phyloP scores from a whole-genome alignment of 2,888 invertebrate genomes.

The Orchesella flavescens region DNA sequence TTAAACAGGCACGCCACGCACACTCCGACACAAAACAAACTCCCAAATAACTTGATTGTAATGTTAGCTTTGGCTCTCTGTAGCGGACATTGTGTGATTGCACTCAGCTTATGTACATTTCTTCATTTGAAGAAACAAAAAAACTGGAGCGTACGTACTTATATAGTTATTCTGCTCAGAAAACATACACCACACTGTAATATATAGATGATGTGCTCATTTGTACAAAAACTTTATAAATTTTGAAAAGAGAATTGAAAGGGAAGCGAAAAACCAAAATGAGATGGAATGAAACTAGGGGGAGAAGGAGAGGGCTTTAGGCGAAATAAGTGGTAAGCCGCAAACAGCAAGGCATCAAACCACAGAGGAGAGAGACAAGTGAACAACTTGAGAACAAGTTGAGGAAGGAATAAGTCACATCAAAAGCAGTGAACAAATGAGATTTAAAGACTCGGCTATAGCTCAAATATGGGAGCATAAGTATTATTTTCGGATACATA shows the following conservation, averaged over 20 bases:
- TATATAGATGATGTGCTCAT: no score
- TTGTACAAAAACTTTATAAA: no score
- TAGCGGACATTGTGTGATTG: slow-evolving; percentile 20
- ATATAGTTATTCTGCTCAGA: no score
- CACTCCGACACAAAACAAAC: background rate
- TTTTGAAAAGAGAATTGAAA: background rate
- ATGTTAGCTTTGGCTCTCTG: background rate
- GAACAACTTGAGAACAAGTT: background rate
- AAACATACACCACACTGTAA: no score
- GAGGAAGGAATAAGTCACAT: slow-evolving; percentile 8
- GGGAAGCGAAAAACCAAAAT: slow-evolving; percentile 9
- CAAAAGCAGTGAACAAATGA: slow-evolving; percentile 6
- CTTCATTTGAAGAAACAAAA: background rate
- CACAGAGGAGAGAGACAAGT: background rate
- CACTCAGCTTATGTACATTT: slow-evolving; percentile 2
- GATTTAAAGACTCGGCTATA: background rate
- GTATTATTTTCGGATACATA: no score
- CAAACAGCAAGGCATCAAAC: slow-evolving; percentile 10
- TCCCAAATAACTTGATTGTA: no score
- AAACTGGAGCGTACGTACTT: no score
- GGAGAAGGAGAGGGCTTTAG: background rate
- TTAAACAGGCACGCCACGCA: background rate
- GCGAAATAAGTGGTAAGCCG: slow-evolving; percentile 13
- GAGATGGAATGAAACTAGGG: background rate
- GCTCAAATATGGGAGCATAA: background rate